phyloP scores from a whole-genome alignment of 2,888 invertebrate species.

The Acrobasis consociella region DNA sequence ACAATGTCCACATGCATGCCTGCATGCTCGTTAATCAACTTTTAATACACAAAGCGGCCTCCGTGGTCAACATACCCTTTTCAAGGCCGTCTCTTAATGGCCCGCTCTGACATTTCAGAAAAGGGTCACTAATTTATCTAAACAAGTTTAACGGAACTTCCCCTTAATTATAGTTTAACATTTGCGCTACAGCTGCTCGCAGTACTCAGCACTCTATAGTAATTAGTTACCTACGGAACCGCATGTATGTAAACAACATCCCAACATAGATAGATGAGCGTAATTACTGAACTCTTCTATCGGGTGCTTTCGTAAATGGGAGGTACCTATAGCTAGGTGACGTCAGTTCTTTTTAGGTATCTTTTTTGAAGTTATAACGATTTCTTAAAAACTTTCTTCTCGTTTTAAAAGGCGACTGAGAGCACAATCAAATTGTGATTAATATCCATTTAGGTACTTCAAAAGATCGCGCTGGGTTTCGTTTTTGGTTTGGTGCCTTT shows the following conservation, averaged over 20 bases:
- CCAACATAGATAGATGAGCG: conserved; percentile 30
- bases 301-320: neutral
- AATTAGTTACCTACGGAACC: conserved; percentile 38
- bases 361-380: too few species aligned
- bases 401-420: too few species aligned
- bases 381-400: too few species aligned
- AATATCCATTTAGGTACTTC: too few species aligned
- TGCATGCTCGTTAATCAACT: conserved; percentile 47
- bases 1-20: conserved; percentile 3
- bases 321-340: too few species aligned
- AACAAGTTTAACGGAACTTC: conserved; percentile 63
- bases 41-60: conserved; percentile 53
- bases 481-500: too few species aligned
- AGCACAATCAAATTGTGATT: too few species aligned
- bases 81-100: conserved; percentile 68
- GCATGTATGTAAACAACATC: conserved; percentile 27
- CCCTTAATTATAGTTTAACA: conserved; percentile 79
- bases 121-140: conserved; percentile 80
- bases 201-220: conserved; percentile 41
- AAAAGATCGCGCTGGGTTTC: too few species aligned
- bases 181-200: conserved; percentile 61
- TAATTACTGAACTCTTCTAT: conserved; percentile 21
- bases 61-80: conserved; percentile 57
- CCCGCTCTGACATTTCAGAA: conserved; percentile 73
- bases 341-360: too few species aligned